phyloP scores from a whole-genome alignment of 2,888 invertebrate species.

The Fragum fragum region DNA sequence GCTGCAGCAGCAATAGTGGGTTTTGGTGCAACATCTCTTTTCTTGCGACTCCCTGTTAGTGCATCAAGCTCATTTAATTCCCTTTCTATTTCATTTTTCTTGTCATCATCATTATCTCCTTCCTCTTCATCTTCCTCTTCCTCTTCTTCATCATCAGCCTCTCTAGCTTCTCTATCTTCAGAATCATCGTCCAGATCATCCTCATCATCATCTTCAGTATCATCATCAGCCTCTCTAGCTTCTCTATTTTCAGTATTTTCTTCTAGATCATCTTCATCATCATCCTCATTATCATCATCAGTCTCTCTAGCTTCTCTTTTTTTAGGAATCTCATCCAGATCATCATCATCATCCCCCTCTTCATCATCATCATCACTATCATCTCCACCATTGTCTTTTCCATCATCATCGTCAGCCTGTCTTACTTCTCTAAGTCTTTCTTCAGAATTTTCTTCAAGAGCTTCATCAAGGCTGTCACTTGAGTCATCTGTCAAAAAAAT shows the following conservation, averaged over 20 bases:
- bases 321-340: constrained; percentile 31
- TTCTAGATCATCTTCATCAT: constrained; percentile 34
- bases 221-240: background rate
- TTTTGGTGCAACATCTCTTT: background rate
- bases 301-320: background rate
- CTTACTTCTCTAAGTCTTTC: too few relatives aligned
- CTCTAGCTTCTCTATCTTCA: constrained; percentile 19
- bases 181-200: constrained; percentile 35
- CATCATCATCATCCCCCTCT: constrained; percentile 34
- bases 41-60: background rate
- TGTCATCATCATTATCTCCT: constrained; percentile 28
- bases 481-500: too few relatives aligned
- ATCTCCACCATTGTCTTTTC: constrained; percentile 22
- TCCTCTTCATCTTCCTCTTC: constrained; percentile 18
- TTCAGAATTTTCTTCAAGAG: too few relatives aligned
- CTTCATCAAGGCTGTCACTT: too few relatives aligned
- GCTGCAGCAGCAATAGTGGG: background rate
- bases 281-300: constrained; percentile 21
- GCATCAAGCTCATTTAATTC: constrained; percentile 7
- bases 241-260: constrained; percentile 32
- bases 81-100: background rate
- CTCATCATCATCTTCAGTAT: constrained; percentile 31
- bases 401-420: too few relatives aligned
- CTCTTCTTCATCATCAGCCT: background rate
- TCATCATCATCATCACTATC: constrained; percentile 20